A percentile compares a stretch with the other conserved stretches of the same genome.
phyloP scores from a whole-genome alignment of 2,797 vertebrate genomes.

The Graptemys geographica region DNA sequence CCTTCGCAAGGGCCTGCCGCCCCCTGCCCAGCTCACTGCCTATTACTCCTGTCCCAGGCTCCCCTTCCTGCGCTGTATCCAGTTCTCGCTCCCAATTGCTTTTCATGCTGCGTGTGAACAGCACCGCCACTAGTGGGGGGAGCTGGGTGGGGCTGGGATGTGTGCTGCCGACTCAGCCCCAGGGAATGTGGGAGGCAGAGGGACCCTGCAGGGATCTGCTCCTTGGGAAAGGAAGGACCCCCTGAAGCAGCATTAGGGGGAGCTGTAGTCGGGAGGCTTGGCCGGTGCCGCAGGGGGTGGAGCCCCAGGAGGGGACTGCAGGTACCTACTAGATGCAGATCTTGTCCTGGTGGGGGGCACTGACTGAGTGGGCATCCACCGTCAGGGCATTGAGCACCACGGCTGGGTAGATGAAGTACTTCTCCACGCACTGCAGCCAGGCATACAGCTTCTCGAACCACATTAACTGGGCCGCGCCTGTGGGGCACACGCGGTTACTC shows the following conservation, averaged over 20 bases:
- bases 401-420: slow-evolving; percentile 92
- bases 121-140: no score
- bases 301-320: rapidly evolving
- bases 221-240: no score
- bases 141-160: background rate
- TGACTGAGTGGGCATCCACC: slow-evolving; percentile 87
- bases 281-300: background rate
- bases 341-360: slow-evolving; percentile 87
- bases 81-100: background rate
- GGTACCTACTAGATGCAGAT: slow-evolving; percentile 88
- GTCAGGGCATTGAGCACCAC: slow-evolving; percentile 93
- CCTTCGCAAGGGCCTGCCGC: background rate
- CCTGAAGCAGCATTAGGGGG: no score
- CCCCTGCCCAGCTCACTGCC: background rate
- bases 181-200: background rate
- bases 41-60: background rate
- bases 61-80: background rate
- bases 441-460: slow-evolving; percentile 95
- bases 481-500: background rate
- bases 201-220: background rate
- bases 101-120: background rate
- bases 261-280: background rate
- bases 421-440: slow-evolving; percentile 92
- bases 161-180: background rate
- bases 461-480: slow-evolving; percentile 93